Conservation (phyloP, 2,113 vertebrate species). For the Gambusia affinis region DNA sequence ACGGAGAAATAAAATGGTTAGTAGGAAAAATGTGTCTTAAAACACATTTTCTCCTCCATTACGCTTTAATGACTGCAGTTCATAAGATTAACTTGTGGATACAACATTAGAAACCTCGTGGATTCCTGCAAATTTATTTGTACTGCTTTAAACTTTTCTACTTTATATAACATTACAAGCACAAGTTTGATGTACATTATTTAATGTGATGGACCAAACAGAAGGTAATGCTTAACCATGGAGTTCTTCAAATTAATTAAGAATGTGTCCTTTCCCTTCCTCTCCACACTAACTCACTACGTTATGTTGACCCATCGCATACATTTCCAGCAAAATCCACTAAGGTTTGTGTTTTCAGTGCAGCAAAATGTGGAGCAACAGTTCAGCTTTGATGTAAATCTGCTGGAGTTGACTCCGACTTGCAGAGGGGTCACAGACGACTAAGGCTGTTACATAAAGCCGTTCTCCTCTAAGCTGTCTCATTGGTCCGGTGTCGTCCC, state of each 20-base stretch:
- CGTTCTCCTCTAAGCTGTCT: conserved; percentile 43
- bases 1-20: not conserved
- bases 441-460: conserved; percentile 50
- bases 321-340: too few species aligned
- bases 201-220: too few species aligned
- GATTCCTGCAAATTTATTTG: not conserved
- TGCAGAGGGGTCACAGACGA: conserved; percentile 28
- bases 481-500: conserved; percentile 37
- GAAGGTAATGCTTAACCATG: too few species aligned
- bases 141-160: too few species aligned
- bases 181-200: too few species aligned
- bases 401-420: not conserved
- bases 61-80: not conserved
- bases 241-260: not conserved
- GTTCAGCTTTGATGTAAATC: not conserved
- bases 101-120: too few species aligned
- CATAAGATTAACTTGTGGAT: not conserved
- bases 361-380: not conserved
- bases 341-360: not conserved
- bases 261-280: not conserved
- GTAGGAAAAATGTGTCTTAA: not conserved
- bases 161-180: too few species aligned
- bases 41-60: not conserved
- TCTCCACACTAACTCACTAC: not conserved
- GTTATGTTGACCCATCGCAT: too few species aligned